phyloP scores from a whole-genome alignment of 2,113 vertebrate genomes.

The Osmerus eperlanus region DNA sequence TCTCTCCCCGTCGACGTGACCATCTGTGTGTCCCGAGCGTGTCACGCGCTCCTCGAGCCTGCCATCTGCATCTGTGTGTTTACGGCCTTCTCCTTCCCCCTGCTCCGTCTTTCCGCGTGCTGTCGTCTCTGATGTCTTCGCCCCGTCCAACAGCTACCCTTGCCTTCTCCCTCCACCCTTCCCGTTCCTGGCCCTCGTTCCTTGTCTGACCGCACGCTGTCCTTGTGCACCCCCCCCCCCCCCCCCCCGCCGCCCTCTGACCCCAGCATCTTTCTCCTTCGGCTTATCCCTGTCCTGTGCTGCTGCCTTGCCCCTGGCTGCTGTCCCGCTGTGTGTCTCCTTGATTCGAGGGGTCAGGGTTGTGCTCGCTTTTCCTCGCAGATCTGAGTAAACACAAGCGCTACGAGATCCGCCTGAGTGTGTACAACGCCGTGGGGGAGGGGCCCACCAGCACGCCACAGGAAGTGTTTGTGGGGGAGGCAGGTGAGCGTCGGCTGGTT shows the following conservation, averaged over 20 bases:
- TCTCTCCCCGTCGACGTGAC: conserved; percentile 1
- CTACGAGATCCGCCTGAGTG: conserved; percentile 93
- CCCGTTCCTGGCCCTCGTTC: not conserved
- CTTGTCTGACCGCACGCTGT: not conserved
- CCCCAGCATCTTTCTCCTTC: not conserved
- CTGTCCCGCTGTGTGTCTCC: not conserved
- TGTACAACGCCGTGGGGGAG: conserved; percentile 93
- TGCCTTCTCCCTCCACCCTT: not conserved
- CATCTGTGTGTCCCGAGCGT: not conserved
- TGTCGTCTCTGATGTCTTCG: not conserved
- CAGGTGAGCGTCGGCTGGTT: conserved; percentile 73
- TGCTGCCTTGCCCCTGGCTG: not conserved
- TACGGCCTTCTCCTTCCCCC: not conserved
- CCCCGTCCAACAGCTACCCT: not conserved
- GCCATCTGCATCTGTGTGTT: too few relatives aligned
- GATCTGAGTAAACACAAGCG: conserved; percentile 94
- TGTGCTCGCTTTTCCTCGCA: conserved; percentile 48
- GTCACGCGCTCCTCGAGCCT: not conserved
- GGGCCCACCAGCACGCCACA: conserved; percentile 88
- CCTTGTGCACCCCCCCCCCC: not conserved
- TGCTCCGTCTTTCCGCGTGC: not conserved
- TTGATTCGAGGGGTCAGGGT: not conserved
- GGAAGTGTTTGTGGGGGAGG: conserved; percentile 97
- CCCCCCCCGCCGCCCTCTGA: not conserved
- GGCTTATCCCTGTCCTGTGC: not conserved